These are phyloP conservation scores for Hydraecia micacea DNA, from an alignment of 2,888 invertebrate genomes.

Conservation along the genomic window DNA sequence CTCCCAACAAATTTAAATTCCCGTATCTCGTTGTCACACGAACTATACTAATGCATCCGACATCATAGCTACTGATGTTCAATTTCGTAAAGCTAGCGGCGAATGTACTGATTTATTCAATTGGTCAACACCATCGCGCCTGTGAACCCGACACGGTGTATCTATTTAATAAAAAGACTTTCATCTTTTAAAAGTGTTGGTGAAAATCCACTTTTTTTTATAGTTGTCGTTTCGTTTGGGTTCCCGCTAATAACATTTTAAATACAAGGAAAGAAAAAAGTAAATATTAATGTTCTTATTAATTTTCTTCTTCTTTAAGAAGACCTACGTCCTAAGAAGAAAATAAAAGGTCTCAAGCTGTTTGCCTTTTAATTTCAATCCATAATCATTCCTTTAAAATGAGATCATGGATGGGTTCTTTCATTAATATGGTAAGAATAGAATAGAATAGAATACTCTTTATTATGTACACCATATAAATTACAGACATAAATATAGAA, in stretches of 20 bases:
- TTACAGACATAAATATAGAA: too few relatives aligned
- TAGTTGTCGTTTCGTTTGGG: neutral
- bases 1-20: neutral
- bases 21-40: slow-evolving; percentile 66
- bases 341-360: neutral
- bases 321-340: neutral
- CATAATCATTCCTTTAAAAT: neutral
- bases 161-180: slow-evolving; percentile 32
- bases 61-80: slow-evolving; percentile 77
- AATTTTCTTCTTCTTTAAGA: neutral
- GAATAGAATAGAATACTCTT: too few relatives aligned
- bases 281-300: too few relatives aligned
- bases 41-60: slow-evolving; percentile 75
- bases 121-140: slow-evolving; percentile 66
- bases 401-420: neutral
- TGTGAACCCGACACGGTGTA: slow-evolving; percentile 26
- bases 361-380: neutral
- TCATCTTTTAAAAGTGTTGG: slow-evolving; percentile 8
- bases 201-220: neutral
- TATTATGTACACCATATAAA: too few relatives aligned
- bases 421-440: neutral
- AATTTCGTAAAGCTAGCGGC: slow-evolving; percentile 77
- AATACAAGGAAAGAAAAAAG: neutral
- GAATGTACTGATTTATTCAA: slow-evolving; percentile 77
- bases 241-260: too few relatives aligned